Evolutionary conservation across 2,797 vertebrate genomes (phyloP).

Genomic region (Phalloptychus januarius): DNA sequence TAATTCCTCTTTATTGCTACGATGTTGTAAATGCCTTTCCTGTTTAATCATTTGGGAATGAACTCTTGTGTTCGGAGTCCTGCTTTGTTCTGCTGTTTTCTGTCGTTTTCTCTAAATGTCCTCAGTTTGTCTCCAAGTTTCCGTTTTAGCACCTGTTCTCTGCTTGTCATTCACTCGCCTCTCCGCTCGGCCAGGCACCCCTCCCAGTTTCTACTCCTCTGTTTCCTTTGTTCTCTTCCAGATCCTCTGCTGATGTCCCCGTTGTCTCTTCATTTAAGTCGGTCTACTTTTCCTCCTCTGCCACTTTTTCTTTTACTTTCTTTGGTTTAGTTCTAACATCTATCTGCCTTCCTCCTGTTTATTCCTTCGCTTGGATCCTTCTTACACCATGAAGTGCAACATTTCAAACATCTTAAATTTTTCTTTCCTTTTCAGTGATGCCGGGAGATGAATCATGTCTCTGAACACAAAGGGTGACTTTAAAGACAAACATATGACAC

Average conservation of each 20-base stretch:
- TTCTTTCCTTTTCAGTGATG: not conserved
- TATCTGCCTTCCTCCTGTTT: not conserved
- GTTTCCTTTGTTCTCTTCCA: slow-evolving; percentile 31
- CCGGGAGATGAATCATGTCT: not conserved
- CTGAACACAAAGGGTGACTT: not conserved
- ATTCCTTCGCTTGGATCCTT: not conserved
- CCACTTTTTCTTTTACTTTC: not conserved
- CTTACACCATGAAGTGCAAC: not conserved
- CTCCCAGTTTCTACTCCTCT: not conserved
- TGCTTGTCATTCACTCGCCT: not conserved
- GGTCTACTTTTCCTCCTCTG: not conserved
- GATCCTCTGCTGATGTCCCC: not conserved
- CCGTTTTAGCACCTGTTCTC: slow-evolving; percentile 2
- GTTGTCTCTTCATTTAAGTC: not conserved
- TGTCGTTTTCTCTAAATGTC: not conserved
- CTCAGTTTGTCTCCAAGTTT: not conserved
- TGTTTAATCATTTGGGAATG: not conserved
- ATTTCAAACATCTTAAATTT: not conserved
- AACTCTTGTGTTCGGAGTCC: not conserved
- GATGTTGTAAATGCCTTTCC: not conserved
- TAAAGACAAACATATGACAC: not conserved
- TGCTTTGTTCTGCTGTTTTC: not conserved
- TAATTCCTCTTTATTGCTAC: not conserved
- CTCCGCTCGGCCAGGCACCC: not conserved
- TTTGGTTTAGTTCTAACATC: not conserved